phyloP scores from a whole-genome alignment of 2,797 vertebrate genomes.

The Takifugu rubripes region DNA sequence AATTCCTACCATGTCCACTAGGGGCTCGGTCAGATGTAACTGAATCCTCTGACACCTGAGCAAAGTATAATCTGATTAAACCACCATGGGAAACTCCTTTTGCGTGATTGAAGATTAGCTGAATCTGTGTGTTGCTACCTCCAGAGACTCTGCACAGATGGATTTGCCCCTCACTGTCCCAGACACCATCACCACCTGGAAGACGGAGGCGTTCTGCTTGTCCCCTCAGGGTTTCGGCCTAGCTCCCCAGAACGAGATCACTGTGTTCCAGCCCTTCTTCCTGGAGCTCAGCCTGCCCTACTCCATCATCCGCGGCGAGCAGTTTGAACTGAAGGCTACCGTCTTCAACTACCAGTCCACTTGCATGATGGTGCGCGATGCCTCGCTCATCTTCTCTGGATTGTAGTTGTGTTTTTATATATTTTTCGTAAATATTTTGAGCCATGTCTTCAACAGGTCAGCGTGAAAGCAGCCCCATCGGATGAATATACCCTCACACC shows the following conservation, averaged over 20 bases:
- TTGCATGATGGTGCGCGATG: conserved; percentile 74
- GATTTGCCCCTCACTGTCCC: conserved; percentile 60
- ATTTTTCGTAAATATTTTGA: no score
- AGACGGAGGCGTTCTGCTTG: conserved; percentile 74
- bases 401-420: neutral
- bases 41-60: no score
- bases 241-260: conserved; percentile 63
- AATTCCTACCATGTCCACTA: no score
- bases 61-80: no score
- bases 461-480: conserved; percentile 47
- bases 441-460: conserved; percentile 50
- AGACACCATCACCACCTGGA: conserved; percentile 78
- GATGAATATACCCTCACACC: conserved; percentile 53
- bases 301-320: conserved; percentile 79
- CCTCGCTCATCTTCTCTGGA: no score
- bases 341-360: conserved; percentile 71
- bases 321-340: conserved; percentile 74
- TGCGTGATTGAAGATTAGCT: no score
- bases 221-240: conserved; percentile 73
- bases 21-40: no score
- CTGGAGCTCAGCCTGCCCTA: conserved; percentile 77
- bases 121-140: conserved; percentile 2
- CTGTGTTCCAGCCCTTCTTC: conserved; percentile 80
- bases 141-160: conserved; percentile 58
- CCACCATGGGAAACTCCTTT: no score